Conservation (phyloP, 2,888 invertebrate species). For the Lasioglossum morio region DNA sequence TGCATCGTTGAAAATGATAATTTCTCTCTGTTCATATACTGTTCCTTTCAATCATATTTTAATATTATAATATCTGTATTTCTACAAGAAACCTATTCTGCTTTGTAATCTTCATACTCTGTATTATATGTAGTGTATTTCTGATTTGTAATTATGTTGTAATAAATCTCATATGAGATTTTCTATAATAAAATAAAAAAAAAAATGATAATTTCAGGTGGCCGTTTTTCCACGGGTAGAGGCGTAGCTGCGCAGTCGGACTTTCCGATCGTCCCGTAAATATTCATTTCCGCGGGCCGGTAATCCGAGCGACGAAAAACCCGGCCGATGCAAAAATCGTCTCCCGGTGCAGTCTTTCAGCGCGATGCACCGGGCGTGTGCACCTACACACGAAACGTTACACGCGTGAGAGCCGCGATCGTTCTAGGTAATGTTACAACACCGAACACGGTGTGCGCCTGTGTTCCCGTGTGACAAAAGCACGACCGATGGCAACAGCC, state of each 20-base stretch:
- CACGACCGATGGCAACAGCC: slow-evolving; percentile 24
- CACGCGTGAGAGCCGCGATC: slow-evolving; percentile 60
- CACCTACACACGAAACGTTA: slow-evolving; percentile 55
- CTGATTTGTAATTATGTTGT: no score
- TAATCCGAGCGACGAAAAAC: slow-evolving; percentile 12
- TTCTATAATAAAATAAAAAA: no score
- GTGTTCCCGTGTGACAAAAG: slow-evolving; percentile 51
- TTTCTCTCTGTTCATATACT: no score
- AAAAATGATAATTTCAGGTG: background rate
- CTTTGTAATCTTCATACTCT: no score
- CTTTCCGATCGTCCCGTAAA: background rate
- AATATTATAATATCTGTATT: no score
- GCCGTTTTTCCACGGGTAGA: background rate
- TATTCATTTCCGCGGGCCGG: background rate
- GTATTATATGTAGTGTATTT: no score
- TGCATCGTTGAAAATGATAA: background rate
- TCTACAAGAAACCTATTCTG: no score
- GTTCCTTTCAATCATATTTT: no score
- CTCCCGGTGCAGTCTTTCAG: slow-evolving; percentile 30
- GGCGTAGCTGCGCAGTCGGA: background rate
- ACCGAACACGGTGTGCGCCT: slow-evolving; percentile 26
- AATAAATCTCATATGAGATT: no score
- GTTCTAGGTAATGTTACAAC: slow-evolving; percentile 57
- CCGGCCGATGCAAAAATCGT: slow-evolving; percentile 26
- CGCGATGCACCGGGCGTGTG: slow-evolving; percentile 37